Evolutionary conservation across 1,140 invertebrate species (phyloP).

Genomic region (Neotoxoptera formosana): DNA sequence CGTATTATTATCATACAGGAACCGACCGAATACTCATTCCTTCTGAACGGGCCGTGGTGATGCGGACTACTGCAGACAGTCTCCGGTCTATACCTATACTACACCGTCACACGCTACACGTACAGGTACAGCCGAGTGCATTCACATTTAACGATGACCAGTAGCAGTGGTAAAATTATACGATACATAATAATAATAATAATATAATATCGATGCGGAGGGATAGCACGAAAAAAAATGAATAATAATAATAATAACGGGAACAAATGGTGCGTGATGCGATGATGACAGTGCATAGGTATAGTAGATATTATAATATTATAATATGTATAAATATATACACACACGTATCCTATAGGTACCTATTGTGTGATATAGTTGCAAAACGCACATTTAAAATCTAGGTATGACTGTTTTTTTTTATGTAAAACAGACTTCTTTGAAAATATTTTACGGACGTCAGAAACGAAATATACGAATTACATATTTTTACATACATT

Average conservation of each 20-base stretch:
- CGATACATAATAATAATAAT: conserved; percentile 36
- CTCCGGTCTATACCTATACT: background rate
- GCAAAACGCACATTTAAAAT: background rate
- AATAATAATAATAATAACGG: conserved; percentile 33
- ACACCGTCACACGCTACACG: background rate
- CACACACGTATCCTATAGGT: no score
- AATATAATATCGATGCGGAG: conserved; percentile 31
- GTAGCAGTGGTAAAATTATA: conserved; percentile 38
- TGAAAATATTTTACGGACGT: background rate
- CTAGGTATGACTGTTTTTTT: background rate
- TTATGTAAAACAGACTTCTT: background rate
- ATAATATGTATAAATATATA: background rate
- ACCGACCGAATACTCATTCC: conserved; percentile 14
- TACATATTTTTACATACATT: background rate
- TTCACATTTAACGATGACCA: conserved; percentile 40
- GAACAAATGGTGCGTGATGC: conserved; percentile 34
- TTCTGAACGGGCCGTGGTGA: conserved; percentile 20
- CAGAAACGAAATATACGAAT: background rate
- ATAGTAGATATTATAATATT: no score
- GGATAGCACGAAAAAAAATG: background rate
- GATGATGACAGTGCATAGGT: conserved; percentile 7
- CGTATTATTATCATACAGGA: background rate
- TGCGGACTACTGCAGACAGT: conserved; percentile 39
- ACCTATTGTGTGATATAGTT: background rate
- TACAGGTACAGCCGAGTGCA: conserved; percentile 28